Base-by-base conservation (phyloP, 2,113 vertebrate genomes). In the Sorex araneus region DNA sequence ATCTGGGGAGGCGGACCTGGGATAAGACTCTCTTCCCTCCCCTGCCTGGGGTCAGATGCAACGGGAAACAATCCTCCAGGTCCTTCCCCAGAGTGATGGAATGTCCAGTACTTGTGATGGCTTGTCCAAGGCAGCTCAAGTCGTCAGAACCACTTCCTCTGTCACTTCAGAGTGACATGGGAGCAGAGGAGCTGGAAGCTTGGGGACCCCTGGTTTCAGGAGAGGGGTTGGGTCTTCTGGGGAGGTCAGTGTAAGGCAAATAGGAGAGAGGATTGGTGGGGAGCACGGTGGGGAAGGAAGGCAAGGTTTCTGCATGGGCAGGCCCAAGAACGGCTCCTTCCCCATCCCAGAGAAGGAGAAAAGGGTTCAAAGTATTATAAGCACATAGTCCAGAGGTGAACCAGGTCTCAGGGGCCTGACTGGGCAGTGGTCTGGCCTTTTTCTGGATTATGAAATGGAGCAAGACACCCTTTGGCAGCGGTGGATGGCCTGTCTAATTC, bases 71-170 rank as follows among this genome's bases (percentile, higher is more conserved):
- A 10, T 12, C 21, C 30, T 45, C 64, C 66, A 32, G 69, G 8
- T 8, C 60, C 60, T 75, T 87, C 16, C n/a, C n/a, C 60, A 34
- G 54, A 66, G 30, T 3, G 32, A n/a, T 11, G 25, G 32, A 50
- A 19, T 4, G 11, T 75, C 11, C 8, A 43, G 43, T 69, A 87
- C 43, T 69, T 89, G 90, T 28, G 74, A 36, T 21, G 60, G 90
- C 79, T 76, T 60, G n/a, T 30, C 57, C 94, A 64, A 77, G 64
- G 28, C 86, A 89, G 89, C 86, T 92, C 80, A 54, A 8, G 73
- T 66, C 66, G 16, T 54, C 64, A 74, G 32, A 94, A 71, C 32
- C 27, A 15, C 30, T 89, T 96, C 90, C 74, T 87, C 76, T 90
- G 71, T 64, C 67, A 69, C 87, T 86, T 89, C 40, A 67, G 34